Evolutionary conservation across 2,113 vertebrate species (phyloP), one percentile per base, ranked within the genome.

Genomic region (Brienomyrus longianalis): DNA sequence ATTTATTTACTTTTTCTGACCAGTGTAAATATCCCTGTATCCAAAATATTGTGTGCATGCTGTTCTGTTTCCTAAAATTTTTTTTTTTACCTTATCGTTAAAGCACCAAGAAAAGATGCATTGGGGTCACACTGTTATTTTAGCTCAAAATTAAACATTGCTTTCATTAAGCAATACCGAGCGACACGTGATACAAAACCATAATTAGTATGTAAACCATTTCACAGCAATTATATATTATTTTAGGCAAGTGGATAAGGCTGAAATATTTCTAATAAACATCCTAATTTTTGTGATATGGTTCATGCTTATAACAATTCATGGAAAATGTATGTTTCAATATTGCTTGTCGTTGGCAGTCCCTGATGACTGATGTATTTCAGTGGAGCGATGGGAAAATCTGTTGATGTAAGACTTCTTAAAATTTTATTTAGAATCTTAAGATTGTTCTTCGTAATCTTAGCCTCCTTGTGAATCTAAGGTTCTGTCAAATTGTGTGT

Each of bases 241-340:
- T 66, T 70, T 13, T 31, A 70, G 62, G 62, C 10, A 70, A 70
- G 31, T 70, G 62, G 62, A 31, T 19, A 43, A 19, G 74, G 13
- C 74, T 80, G 31, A 77, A 77, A 80, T 80, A 80, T 43, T 80
- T 80, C 31, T 80, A 92, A 91, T 91, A 86, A 86, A 51, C 11
- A 86, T 31, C 11, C 47, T 15, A 11, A 27, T 9, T 27, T 85
- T 10, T 83, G n/a, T 51, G 9, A 51, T 23, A 27, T 2, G 2
- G 35, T 80, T 80, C 17, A 39, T 77, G 74, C 35, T 80, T 80
- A 19, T 77, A 80, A 19, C 35, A 31, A 13, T 70, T 70, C 31
- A 70, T 31, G 62, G 3, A 70, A 70, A 13, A 70, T 62, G 19
- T 59, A 66, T 66, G 13, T 86, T 86, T 86, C 51, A 85, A 85